Conservation (phyloP, 2,797 vertebrate genomes). For the Coccyzus lansbergi region DNA sequence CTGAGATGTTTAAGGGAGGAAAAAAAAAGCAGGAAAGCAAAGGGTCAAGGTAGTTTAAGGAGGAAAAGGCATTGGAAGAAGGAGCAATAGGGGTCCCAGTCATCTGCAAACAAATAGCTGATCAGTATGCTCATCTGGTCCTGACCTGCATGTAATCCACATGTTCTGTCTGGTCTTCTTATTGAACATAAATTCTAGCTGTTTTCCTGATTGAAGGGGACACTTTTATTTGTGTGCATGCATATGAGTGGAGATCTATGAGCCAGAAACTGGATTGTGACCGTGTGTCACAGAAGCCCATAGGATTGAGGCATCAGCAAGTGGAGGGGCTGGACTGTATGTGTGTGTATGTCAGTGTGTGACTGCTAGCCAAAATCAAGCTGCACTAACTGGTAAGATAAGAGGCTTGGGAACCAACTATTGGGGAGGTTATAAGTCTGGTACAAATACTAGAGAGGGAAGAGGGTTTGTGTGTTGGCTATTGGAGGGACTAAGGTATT, state of each 20-base stretch:
- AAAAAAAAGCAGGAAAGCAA: not conserved
- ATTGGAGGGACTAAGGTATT: too few relatives aligned
- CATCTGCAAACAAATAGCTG: not conserved
- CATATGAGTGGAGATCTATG: not conserved
- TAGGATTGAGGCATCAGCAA: not conserved
- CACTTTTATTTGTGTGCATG: not conserved
- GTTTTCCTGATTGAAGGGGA: not conserved
- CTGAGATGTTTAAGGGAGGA: not conserved
- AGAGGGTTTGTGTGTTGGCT: too few relatives aligned
- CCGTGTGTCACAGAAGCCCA: not conserved
- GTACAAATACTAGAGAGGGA: too few relatives aligned
- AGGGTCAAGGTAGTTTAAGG: not conserved
- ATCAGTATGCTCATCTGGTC: not conserved
- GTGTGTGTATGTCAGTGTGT: not conserved
- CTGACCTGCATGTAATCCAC: not conserved
- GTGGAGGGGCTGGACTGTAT: not conserved
- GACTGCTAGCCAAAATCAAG: not conserved
- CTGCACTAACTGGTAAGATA: not conserved
- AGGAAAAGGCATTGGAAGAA: not conserved
- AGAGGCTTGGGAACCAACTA: too few relatives aligned
- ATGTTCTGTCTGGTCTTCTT: not conserved
- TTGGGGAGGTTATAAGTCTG: too few relatives aligned
- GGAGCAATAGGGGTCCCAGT: not conserved
- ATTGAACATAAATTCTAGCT: not conserved
- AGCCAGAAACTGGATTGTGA: not conserved